phyloP scores from a whole-genome alignment of 2,113 vertebrate species.

The Petrocephalus microphthalmus region DNA sequence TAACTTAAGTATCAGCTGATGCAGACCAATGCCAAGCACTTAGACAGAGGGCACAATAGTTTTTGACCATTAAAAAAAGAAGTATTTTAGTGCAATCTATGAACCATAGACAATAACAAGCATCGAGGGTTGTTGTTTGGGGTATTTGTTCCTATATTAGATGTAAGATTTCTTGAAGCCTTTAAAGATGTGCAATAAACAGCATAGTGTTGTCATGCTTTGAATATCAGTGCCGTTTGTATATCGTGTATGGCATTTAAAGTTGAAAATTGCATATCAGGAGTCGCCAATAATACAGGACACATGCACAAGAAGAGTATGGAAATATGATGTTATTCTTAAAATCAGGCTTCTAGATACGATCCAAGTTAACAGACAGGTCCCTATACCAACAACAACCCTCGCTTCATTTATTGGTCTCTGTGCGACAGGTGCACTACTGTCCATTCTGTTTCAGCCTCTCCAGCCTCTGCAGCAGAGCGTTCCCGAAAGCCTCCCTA shows the following conservation, averaged over 20 bases:
- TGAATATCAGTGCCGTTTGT: background rate
- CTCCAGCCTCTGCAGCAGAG: constrained; percentile 86
- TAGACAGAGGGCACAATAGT: constrained; percentile 25
- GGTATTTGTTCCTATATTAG: background rate
- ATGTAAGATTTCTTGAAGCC: constrained; percentile 2
- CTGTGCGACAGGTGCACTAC: constrained; percentile 45
- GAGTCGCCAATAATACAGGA: background rate
- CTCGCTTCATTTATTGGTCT: background rate
- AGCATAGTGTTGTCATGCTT: background rate
- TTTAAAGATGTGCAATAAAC: background rate
- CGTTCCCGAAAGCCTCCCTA: constrained; percentile 91
- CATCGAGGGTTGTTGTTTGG: constrained; percentile 14
- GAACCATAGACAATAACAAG: constrained; percentile 5
- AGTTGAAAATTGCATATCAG: background rate
- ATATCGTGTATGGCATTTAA: background rate
- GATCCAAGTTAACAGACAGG: constrained; percentile 15
- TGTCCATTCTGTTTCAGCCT: constrained; percentile 76
- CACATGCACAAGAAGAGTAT: background rate
- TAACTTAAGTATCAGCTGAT: constrained; percentile 13
- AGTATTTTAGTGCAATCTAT: constrained; percentile 27
- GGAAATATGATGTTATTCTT: background rate
- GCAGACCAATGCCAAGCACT: constrained; percentile 21
- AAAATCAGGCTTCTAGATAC: background rate
- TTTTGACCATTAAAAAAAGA: constrained; percentile 14
- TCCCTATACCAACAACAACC: constrained; percentile 21